Percentiles rank a stretch among this genome's conserved stretches.
phyloP scores from a whole-genome alignment of 2,797 vertebrate species.

The Acanthornis magna region DNA sequence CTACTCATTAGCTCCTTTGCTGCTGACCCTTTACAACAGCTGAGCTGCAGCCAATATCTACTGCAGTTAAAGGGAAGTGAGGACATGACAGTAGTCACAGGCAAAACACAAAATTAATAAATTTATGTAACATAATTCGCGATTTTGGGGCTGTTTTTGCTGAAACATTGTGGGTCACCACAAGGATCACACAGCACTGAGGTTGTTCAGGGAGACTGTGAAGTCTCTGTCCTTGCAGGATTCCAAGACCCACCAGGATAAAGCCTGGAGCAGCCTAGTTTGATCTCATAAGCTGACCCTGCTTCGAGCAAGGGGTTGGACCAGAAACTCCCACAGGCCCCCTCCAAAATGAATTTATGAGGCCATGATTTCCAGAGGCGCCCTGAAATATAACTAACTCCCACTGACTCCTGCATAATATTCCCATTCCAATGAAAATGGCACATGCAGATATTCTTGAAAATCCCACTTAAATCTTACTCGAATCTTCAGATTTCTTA shows the following conservation, averaged over 20 bases:
- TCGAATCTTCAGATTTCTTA: neutral
- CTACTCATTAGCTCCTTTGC: neutral
- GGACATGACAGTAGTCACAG: neutral
- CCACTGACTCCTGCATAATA: neutral
- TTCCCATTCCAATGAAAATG: neutral
- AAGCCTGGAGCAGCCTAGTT: neutral
- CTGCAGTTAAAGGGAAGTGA: neutral
- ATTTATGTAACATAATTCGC: neutral
- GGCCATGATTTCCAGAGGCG: neutral
- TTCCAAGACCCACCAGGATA: neutral
- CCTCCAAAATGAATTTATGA: neutral
- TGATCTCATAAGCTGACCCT: neutral
- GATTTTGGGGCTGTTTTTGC: neutral
- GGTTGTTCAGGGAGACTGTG: neutral
- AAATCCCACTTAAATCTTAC: neutral
- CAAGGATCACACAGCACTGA: neutral
- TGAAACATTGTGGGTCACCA: neutral
- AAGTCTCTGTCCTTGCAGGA: neutral
- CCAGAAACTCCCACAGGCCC: neutral
- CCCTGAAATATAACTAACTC: neutral
- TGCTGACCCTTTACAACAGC: neutral
- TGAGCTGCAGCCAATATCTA: neutral
- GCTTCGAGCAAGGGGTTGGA: neutral
- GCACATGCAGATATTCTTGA: neutral
- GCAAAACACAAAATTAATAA: neutral